Evolutionary conservation across 2,113 vertebrate species (phyloP).

Genomic region (Girardinichthys multiradiatus): DNA sequence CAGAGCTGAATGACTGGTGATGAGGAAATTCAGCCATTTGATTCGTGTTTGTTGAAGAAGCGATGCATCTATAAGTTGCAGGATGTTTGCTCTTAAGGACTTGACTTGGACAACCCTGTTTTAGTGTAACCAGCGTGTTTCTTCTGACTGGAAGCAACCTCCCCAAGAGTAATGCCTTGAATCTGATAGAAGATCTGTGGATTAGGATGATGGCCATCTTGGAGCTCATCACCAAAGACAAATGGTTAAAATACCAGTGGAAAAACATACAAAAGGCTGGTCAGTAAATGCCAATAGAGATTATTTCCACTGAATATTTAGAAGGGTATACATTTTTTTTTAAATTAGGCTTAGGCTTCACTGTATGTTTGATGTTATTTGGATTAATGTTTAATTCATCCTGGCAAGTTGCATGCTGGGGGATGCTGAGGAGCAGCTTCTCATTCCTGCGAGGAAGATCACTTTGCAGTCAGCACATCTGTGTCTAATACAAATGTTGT

Average conservation of each 20-base stretch:
- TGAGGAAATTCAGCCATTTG: no score
- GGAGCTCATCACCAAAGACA: neutral
- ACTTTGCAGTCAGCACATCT: slow-evolving; percentile 57
- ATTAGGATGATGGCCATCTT: neutral
- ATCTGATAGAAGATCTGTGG: no score
- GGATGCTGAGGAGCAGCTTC: slow-evolving; percentile 21
- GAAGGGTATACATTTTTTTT: no score
- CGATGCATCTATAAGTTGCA: no score
- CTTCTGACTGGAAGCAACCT: no score
- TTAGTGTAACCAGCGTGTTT: no score
- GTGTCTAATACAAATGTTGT: slow-evolving; percentile 47
- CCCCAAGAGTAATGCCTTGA: no score
- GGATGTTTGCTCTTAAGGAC: no score
- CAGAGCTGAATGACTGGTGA: no score
- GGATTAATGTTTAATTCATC: slow-evolving; percentile 3
- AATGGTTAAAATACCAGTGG: neutral
- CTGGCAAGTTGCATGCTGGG: slow-evolving; percentile 41
- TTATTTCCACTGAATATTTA: neutral
- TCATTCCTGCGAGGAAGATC: slow-evolving; percentile 28
- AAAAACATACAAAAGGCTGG: neutral
- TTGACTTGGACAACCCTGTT: no score
- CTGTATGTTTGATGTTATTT: neutral
- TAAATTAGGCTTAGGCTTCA: neutral
- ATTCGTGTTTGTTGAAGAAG: no score
- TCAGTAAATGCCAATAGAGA: neutral